A percentile compares a stretch with the other conserved stretches of the same genome.
Evolutionary conservation across 2,888 invertebrate species (phyloP).

Genomic region (Craniophora ligustri): DNA sequence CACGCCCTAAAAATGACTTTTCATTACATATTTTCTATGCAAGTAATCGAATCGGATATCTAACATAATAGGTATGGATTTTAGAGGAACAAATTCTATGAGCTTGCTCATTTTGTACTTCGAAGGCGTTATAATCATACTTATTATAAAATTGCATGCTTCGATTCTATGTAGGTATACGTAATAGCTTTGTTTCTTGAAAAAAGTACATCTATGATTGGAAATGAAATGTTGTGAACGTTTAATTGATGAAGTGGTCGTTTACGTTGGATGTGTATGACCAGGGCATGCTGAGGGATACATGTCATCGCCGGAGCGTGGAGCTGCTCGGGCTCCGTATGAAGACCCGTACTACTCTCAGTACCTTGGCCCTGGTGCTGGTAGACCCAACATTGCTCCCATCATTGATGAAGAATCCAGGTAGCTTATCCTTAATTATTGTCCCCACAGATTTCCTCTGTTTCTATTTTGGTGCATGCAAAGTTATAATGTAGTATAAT

Average conservation of each 20-base stretch:
- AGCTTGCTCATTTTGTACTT: slow-evolving; percentile 18
- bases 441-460: too few relatives aligned
- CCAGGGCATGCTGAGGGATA: slow-evolving; percentile 90
- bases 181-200: slow-evolving; percentile 31
- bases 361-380: slow-evolving; percentile 91
- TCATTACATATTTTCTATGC: slow-evolving; percentile 1
- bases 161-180: slow-evolving; percentile 31
- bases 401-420: slow-evolving; percentile 97
- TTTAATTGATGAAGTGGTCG: background rate
- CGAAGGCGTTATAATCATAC: slow-evolving; percentile 14
- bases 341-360: slow-evolving; percentile 96
- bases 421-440: slow-evolving; percentile 72
- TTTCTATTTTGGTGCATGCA: too few relatives aligned
- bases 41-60: background rate
- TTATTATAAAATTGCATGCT: slow-evolving; percentile 55
- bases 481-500: too few relatives aligned
- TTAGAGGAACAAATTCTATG: slow-evolving; percentile 14
- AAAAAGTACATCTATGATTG: background rate
- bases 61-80: background rate
- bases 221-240: slow-evolving; percentile 7
- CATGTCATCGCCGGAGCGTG: slow-evolving; percentile 96
- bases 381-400: slow-evolving; percentile 92
- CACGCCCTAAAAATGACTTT: slow-evolving; percentile 1
- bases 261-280: slow-evolving; percentile 1
- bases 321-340: slow-evolving; percentile 91